Base-by-base conservation (phyloP, 2,113 vertebrate species). In the Hippocampus barbouri region DNA sequence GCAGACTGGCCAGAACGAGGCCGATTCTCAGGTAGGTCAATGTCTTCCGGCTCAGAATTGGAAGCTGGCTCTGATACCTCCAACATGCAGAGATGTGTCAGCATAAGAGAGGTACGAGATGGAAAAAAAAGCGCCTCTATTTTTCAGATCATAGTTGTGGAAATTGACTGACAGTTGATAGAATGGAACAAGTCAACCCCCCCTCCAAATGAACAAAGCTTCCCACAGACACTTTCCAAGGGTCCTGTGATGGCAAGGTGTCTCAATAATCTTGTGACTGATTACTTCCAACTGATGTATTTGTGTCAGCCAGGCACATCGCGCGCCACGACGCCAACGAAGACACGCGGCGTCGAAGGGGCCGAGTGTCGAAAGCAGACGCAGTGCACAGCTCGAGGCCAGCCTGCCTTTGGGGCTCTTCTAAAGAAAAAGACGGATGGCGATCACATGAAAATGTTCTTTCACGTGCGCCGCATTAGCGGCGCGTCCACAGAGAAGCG, bases 401-500 rank as follows among this genome's bases (percentile, higher is more conserved):
- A 70, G 63, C 25, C 57, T 25, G 60, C 9, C 23, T 59, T 38
- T 16, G n/a, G 57, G 56, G 78, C 68, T 61, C 61, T 60, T 69
- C 72, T 68, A 72, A 41, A 41, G 66, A 66, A 68, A 69, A 76
- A 78, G 78, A 88, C 60, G 71, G 75, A 76, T 81, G 79, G 73
- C 8, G 72, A 82, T 89, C 78, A 80, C 78, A 75, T 83, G 84
- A 79, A 76, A 73, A 82, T 27, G 69, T 43, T 74, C 74, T 61
- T 41, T 87, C 70, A 57, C 78, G 79, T 76, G 59, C 82, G 76
- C 54, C 66, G 2, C 74, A 83, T 85, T 83, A 87, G 74, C 67
- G 34, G 63, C 16, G 15, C 8, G 38, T 69, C 53, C 68, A 62
- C 80, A 76, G 66, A 70, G 77, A 51, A 41, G 65, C 69, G 5